phyloP scores from a whole-genome alignment of 2,888 invertebrate species.

The Acleris sparsana region DNA sequence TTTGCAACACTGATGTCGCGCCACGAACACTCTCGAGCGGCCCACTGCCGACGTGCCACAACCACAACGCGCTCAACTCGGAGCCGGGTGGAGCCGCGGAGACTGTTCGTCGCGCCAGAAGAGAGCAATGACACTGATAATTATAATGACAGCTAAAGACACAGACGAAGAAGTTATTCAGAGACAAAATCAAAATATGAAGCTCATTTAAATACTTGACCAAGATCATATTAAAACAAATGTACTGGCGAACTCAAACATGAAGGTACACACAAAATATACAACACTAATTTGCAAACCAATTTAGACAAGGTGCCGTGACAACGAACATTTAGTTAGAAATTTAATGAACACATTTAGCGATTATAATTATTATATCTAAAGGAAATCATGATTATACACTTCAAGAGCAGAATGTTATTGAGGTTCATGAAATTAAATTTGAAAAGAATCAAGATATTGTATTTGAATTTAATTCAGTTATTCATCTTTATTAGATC shows the following conservation, averaged over 20 bases:
- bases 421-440: conserved; percentile 15
- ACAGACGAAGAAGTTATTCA: conserved; percentile 74
- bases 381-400: conserved; percentile 22
- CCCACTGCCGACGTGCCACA: conserved; percentile 23
- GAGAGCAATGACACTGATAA: conserved; percentile 77
- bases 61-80: conserved; percentile 9
- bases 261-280: conserved; percentile 75
- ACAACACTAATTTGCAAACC: conserved; percentile 81
- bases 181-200: conserved; percentile 68
- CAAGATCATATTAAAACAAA: conserved; percentile 60
- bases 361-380: conserved; percentile 23
- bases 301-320: conserved; percentile 76
- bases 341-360: conserved; percentile 34
- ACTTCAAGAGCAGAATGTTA: conserved; percentile 14
- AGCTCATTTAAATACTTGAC: conserved; percentile 69
- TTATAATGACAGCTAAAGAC: conserved; percentile 80
- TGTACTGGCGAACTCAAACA: conserved; percentile 71
- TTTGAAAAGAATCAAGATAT: conserved; percentile 8
- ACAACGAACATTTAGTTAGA: conserved; percentile 61
- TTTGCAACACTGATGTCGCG: conserved; percentile 81
- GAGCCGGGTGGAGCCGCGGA: conserved; percentile 40
- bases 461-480: background rate
- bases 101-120: conserved; percentile 66
- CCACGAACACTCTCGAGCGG: conserved; percentile 58
- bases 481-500: background rate